Base-by-base conservation (phyloP, 2,888 invertebrate genomes). In the Apodemia mormo region DNA sequence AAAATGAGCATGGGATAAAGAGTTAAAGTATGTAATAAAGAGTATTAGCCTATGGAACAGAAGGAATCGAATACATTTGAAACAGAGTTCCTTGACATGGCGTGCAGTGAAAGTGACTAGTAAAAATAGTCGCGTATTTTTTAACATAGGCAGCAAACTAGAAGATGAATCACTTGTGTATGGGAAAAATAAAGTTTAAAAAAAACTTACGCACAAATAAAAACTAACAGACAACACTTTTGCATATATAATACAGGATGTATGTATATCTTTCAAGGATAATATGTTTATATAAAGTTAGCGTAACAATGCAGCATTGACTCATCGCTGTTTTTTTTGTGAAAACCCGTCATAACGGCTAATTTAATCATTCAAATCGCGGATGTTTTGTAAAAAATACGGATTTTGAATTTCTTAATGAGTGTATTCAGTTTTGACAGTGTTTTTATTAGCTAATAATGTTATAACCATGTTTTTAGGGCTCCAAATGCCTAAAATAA, bases 181-280 rank as follows among this genome's bases (percentile, higher is more conserved):
- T 9, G 43, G 8, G 43, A 43, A 43, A 43, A 43, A 43, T 9
- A 43, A 43, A 43, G 5, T 43, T 43, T 8, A 45, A 45, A 49
- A 49, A 49, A 49, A 49, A n/a, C 52, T 45, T 45, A 10, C 52
- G 22, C 52, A n/a, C 7, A 22, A 52, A 52, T 52, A 52, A 52
- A 61, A 61, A 61, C 61, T 10, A 29, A 58, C 30, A 0, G 0
- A 61, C 37, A 61, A 37, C n/a, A 14, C 14, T 61, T 33, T 14
- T 61, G 14, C 61, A 61, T 61, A 37, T 33, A 14, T 61, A 37
- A 61, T 61, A 61, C 33, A 61, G 61, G 58, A 61, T 61, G 58
- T 61, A 61, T 33, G 52, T 52, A n/a, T 29, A 61, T 61, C 14
- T 61, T 33, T 61, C 61, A 61, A 61, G 61, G 61, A 30, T 37